phyloP scores from a whole-genome alignment of 2,113 vertebrate species.

The Spilogale gracilis region DNA sequence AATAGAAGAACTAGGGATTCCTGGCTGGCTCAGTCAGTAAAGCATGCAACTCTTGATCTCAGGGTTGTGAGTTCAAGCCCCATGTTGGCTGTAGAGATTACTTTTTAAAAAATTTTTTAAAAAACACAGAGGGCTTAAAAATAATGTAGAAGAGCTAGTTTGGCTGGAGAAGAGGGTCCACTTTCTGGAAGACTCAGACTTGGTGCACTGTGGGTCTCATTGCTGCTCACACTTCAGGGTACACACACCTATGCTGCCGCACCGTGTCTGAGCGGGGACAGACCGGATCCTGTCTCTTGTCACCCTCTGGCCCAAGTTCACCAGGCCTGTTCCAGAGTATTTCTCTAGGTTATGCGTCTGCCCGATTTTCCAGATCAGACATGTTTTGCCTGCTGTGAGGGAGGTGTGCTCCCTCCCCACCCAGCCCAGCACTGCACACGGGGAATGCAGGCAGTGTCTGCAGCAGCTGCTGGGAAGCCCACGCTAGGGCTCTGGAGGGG shows the following conservation, averaged over 20 bases:
- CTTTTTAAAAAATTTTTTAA: background rate
- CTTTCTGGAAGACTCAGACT: background rate
- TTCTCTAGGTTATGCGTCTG: background rate
- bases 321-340: background rate
- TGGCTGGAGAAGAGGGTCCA: background rate
- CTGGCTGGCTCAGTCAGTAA: background rate
- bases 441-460: background rate
- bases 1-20: background rate
- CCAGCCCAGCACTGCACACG: background rate
- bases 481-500: background rate
- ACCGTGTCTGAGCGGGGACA: background rate
- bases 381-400: background rate
- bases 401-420: background rate
- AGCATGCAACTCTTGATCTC: background rate
- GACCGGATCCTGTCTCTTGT: background rate
- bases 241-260: accelerated
- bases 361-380: background rate
- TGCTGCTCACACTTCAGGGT: background rate
- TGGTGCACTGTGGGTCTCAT: background rate
- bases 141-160: background rate
- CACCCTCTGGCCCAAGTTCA: background rate
- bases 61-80: background rate
- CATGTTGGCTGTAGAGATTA: background rate
- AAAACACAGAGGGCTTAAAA: background rate
- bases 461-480: background rate